Percentiles rank a stretch among this genome's conserved stretches.
Evolutionary conservation across 1,140 invertebrate species (phyloP).

Genomic region (Drosophila prosaltans): DNA sequence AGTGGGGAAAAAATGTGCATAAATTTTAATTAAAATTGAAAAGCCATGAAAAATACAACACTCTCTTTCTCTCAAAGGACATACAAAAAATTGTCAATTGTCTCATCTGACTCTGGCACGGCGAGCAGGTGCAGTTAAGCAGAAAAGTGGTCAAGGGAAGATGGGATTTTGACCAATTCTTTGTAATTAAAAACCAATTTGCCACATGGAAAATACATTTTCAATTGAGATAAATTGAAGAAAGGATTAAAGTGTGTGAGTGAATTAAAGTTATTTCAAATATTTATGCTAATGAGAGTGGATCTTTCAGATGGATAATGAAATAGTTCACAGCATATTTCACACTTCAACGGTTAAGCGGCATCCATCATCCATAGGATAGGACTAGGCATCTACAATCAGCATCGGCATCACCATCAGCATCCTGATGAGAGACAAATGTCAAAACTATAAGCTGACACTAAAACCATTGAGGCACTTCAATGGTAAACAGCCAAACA

Average conservation of each 20-base stretch:
- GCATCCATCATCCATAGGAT: slow-evolving; percentile 42
- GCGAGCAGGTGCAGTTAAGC: slow-evolving; percentile 65
- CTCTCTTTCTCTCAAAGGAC: slow-evolving; percentile 16
- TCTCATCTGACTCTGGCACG: neutral
- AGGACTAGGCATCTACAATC: slow-evolving; percentile 58
- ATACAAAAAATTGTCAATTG: slow-evolving; percentile 38
- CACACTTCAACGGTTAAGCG: slow-evolving; percentile 52
- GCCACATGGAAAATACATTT: slow-evolving; percentile 42
- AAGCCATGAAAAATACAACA: slow-evolving; percentile 73
- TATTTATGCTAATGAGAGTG: neutral
- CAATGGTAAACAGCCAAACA: slow-evolving; percentile 51
- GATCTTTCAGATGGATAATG: slow-evolving; percentile 15
- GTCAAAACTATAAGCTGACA: slow-evolving; percentile 79
- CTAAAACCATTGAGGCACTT: slow-evolving; percentile 75
- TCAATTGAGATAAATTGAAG: slow-evolving; percentile 56
- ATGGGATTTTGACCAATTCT: slow-evolving; percentile 17
- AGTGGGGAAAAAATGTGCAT: slow-evolving; percentile 48
- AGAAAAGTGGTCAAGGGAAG: slow-evolving; percentile 61
- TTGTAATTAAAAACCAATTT: slow-evolving; percentile 71
- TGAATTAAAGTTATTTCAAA: slow-evolving; percentile 13
- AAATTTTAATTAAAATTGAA: slow-evolving; percentile 82
- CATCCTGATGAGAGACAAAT: slow-evolving; percentile 46
- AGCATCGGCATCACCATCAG: slow-evolving; percentile 39
- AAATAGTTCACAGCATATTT: slow-evolving; percentile 53
- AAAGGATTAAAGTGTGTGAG: slow-evolving; percentile 36